These are phyloP conservation scores for Acleris literana DNA, from an alignment of 2,888 invertebrate species.

Conservation along the genomic window DNA sequence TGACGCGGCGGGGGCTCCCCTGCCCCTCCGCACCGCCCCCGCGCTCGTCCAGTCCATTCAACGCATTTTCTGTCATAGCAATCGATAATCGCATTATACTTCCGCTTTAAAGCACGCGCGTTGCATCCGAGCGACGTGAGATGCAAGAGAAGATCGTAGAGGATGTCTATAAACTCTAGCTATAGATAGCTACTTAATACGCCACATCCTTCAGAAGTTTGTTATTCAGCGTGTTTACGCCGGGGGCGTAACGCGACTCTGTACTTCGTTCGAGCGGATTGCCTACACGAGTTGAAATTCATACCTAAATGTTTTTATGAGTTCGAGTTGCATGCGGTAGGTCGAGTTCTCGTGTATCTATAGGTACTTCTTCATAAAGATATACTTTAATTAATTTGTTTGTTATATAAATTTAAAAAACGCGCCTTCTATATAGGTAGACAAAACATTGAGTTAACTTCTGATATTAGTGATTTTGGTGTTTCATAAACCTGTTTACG, in stretches of 20 bases:
- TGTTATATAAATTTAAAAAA: too few relatives aligned
- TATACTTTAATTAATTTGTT: too few relatives aligned
- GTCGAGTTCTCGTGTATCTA: background rate
- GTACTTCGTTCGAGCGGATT: constrained; percentile 5
- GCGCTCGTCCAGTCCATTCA: constrained; percentile 71
- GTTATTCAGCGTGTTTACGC: constrained; percentile 13
- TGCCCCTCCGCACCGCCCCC: constrained; percentile 49
- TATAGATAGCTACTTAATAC: constrained; percentile 6
- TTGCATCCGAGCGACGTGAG: constrained; percentile 73
- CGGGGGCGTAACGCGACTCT: constrained; percentile 2
- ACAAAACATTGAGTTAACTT: too few relatives aligned
- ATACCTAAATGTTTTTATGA: constrained; percentile 15
- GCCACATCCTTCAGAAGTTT: constrained; percentile 10
- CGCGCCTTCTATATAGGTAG: too few relatives aligned
- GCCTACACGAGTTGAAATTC: constrained; percentile 16
- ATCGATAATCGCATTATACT: constrained; percentile 83
- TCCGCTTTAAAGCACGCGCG: constrained; percentile 78
- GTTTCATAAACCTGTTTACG: too few relatives aligned
- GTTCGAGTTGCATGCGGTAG: constrained; percentile 15
- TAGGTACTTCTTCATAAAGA: background rate
- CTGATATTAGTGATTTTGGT: too few relatives aligned
- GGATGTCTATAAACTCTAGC: too few relatives aligned
- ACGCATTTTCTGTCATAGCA: constrained; percentile 82
- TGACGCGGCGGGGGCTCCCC: constrained; percentile 56
- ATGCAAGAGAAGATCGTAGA: constrained; percentile 31